Conservation (phyloP, 2,797 vertebrate species). For the Xenops minutus region DNA sequence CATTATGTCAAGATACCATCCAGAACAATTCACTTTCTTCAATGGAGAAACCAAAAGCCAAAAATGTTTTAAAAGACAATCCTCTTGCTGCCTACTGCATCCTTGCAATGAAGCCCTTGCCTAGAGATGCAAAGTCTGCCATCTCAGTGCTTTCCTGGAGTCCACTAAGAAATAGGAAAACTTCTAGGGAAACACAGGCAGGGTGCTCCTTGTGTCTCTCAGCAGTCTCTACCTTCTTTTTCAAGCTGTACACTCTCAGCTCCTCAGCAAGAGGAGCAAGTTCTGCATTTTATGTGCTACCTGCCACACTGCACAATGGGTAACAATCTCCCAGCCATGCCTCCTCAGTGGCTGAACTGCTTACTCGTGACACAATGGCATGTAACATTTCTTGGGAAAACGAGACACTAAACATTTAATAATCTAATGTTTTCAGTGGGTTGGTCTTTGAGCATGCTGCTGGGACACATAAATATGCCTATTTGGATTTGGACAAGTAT, state of each 20-base stretch:
- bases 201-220: accelerated
- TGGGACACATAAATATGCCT: not conserved
- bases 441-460: not conserved
- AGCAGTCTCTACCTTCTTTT: not conserved
- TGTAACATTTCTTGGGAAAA: not conserved
- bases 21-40: not conserved
- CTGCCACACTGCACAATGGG: accelerated
- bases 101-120: not conserved
- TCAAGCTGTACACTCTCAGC: accelerated
- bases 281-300: not conserved
- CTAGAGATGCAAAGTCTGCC: not conserved
- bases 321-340: not conserved
- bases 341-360: not conserved
- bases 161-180: not conserved
- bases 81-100: not conserved
- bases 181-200: not conserved
- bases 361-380: no score
- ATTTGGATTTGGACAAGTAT: not conserved
- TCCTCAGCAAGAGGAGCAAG: not conserved
- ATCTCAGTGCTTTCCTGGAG: not conserved
- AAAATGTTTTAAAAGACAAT: not conserved
- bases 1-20: not conserved
- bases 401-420: not conserved
- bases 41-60: not conserved
- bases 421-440: not conserved